A percentile compares a stretch with the other conserved stretches of the same genome.
Evolutionary conservation across 2,113 vertebrate genomes (phyloP).

Genomic region (Eolophus roseicapilla): DNA sequence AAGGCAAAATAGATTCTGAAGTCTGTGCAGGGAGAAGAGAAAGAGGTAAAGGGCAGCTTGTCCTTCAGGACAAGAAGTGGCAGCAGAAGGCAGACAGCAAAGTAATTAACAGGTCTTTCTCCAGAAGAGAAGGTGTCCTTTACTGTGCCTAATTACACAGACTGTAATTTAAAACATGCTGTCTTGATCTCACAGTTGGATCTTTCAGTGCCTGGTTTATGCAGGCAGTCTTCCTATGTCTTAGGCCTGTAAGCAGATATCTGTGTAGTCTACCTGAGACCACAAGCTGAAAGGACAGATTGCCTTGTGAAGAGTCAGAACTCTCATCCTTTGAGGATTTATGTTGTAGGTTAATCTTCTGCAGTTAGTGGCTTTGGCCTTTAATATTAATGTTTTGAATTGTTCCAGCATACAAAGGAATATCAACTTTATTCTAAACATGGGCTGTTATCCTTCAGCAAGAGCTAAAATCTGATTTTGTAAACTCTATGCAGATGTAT

Average conservation of each 20-base stretch:
- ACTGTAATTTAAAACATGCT: not conserved
- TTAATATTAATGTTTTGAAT: not conserved
- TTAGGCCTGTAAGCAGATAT: not conserved
- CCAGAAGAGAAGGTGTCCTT: not conserved
- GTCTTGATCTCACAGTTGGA: not conserved
- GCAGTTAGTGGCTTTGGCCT: not conserved
- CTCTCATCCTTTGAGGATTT: not conserved
- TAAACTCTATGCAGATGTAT: not conserved
- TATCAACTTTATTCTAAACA: not conserved
- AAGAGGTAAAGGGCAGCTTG: not conserved
- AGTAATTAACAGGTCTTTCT: conserved; percentile 34
- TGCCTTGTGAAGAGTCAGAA: not conserved
- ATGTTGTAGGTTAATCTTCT: not conserved
- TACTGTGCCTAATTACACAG: not conserved
- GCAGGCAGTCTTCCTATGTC: not conserved
- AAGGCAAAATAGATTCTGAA: not conserved
- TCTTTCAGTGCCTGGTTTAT: not conserved
- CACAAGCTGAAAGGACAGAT: not conserved
- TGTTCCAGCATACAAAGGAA: not conserved
- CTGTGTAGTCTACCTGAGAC: not conserved
- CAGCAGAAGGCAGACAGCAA: not conserved
- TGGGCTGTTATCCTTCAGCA: not conserved
- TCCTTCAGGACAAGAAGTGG: not conserved
- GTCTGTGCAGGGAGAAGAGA: not conserved
- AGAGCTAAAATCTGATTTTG: not conserved